Base-by-base conservation (phyloP, 2,797 vertebrate species). In the Hephaestus fuliginosus region DNA sequence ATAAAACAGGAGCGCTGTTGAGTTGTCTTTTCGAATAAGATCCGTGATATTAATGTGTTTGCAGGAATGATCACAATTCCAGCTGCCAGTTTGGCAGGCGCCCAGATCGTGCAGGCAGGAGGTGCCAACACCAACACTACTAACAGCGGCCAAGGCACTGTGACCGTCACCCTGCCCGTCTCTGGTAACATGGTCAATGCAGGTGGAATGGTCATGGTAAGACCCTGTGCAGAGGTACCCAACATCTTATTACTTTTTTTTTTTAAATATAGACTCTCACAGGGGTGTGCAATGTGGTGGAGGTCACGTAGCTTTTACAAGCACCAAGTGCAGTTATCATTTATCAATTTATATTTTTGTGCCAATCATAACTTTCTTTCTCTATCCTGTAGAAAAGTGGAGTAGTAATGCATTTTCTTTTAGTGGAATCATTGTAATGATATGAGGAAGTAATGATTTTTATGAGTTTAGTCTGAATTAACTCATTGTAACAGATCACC, bases 31-130 rank as follows among this genome's bases (percentile, higher is more conserved):
- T 76, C 66, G 4, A 76, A 22, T 55, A 69, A 62, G 14, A 70
- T 49, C 22, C 43, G 17, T 82, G 64, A 65, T 80, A 20, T 70
- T 80, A 57, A 70, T 89, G 93, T 70, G 49, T 96, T 96, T 70
- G n/a, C 83, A 98, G 98, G 98, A 96, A 99, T 99, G 98, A 99
- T 99, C 95, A 99, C 98, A 85, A 99, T 99, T 86, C 98, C 98
- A 78, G 98, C 98, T 85, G 96, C 98, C 89, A 98, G 97, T 86
- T 92, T 99, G 95, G 97, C 98, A 69, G 98, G 98, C 55, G 98
- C 98, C 3, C 98, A 99, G 91, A 99, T 99, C 75, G 97, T 99
- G 63, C 98, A 99, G 91, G 96, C 98, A 92, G 94, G 93, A 15
- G 92, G 93, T 76, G 95, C 96, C 90, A 99, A 96, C 91, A 99